These are phyloP conservation scores for Oncorhynchus kisutch DNA, from an alignment of 2,113 vertebrate genomes.

Conservation along the genomic window DNA sequence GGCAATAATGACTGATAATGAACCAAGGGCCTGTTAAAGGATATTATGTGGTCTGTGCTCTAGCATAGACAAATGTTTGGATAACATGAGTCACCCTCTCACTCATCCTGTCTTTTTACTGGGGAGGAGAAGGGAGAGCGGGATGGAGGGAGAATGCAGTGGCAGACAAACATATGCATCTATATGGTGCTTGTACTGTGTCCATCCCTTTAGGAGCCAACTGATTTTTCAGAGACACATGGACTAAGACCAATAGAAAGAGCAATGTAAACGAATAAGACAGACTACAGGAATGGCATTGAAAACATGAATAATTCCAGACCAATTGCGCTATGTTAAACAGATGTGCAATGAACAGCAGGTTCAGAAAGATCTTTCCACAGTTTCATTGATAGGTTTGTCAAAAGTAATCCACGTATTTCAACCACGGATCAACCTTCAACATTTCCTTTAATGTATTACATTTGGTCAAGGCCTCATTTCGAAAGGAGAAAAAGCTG, in stretches of 20 bases:
- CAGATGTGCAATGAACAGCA: neutral
- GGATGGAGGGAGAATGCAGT: neutral
- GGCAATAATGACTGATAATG: conserved; percentile 40
- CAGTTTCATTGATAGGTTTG: neutral
- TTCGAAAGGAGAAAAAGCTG: neutral
- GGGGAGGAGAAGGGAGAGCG: conserved; percentile 14
- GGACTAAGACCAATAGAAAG: neutral
- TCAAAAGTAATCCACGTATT: neutral
- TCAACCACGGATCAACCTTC: too few relatives aligned
- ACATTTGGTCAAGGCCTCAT: neutral
- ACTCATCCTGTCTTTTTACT: conserved; percentile 18
- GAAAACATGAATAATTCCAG: neutral
- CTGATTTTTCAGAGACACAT: neutral
- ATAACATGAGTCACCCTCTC: neutral
- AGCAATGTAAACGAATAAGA: too few relatives aligned
- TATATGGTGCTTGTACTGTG: conserved; percentile 8
- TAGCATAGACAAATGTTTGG: conserved; percentile 43
- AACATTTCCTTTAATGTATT: neutral
- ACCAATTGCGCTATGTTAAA: neutral
- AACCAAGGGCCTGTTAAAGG: conserved; percentile 12
- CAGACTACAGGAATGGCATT: neutral
- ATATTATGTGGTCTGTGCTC: conserved; percentile 16
- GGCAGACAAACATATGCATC: too few relatives aligned
- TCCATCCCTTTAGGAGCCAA: neutral
- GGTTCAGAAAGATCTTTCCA: neutral